Evolutionary conservation across 2,113 vertebrate species (phyloP).

Genomic region (Vicugna pacos): DNA sequence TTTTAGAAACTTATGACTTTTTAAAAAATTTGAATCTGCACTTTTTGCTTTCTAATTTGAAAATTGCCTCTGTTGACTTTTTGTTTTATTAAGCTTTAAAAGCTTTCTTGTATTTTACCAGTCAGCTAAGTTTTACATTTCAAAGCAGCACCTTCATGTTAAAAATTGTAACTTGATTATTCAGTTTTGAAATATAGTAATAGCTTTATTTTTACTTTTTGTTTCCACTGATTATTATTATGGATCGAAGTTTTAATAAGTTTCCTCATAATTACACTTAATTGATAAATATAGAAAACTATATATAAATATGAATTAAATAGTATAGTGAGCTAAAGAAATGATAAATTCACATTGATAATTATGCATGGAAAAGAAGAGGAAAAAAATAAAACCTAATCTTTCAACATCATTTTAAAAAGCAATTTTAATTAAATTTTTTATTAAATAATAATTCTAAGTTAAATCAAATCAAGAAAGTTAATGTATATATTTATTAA

Average conservation of each 20-base stretch:
- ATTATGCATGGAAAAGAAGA: neutral
- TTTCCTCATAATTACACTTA: conserved; percentile 30
- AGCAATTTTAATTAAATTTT: neutral
- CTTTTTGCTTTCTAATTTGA: conserved; percentile 17
- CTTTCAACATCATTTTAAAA: conserved; percentile 2
- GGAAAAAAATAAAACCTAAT: conserved; percentile 2
- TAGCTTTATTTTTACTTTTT: conserved; percentile 5
- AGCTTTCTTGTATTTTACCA: neutral
- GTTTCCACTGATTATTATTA: neutral
- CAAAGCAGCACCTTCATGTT: conserved; percentile 17
- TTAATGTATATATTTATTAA: conserved; percentile 12
- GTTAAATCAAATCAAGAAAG: neutral
- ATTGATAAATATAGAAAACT: neutral
- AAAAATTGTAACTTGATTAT: neutral
- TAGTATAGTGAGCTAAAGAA: neutral
- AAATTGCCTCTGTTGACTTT: neutral
- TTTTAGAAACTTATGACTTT: conserved; percentile 50
- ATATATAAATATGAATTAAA: conserved; percentile 17
- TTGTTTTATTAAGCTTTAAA: conserved; percentile 11
- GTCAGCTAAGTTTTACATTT: conserved; percentile 12
- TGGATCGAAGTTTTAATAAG: neutral
- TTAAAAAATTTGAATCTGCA: conserved; percentile 3
- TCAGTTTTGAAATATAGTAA: neutral
- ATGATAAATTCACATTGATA: neutral
- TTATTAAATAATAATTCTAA: neutral